phyloP scores from a whole-genome alignment of 2,888 invertebrate species.

The Apodemia duryi region DNA sequence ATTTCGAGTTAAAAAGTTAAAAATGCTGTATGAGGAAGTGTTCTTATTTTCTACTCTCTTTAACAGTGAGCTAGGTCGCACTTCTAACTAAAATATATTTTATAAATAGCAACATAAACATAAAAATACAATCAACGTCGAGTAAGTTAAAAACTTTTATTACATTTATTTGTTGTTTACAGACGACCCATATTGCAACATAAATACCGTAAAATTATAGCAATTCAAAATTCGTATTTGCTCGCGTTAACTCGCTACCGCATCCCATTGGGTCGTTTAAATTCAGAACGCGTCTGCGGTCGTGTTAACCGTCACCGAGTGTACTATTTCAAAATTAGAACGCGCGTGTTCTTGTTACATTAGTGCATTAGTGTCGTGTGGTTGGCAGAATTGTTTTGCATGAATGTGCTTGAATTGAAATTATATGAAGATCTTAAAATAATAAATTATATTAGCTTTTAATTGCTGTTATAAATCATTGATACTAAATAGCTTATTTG shows the following conservation, averaged over 20 bases:
- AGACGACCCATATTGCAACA: background rate
- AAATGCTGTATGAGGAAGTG: too few species aligned
- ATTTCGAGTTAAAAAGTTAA: too few species aligned
- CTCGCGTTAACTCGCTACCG: constrained; percentile 47
- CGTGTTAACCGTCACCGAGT: constrained; percentile 47
- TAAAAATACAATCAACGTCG: too few species aligned
- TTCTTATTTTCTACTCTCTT: too few species aligned
- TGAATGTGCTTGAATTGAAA: constrained; percentile 3
- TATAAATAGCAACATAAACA: too few species aligned
- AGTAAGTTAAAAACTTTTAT: background rate
- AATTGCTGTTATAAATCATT: too few species aligned
- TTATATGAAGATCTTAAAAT: background rate
- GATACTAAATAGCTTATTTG: too few species aligned
- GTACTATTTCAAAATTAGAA: constrained; percentile 48
- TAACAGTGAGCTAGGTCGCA: too few species aligned
- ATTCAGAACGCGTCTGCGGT: constrained; percentile 65
- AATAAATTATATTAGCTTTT: background rate
- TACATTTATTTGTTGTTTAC: background rate
- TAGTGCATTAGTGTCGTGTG: constrained; percentile 23
- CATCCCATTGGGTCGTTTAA: constrained; percentile 54
- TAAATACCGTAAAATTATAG: constrained; percentile 21
- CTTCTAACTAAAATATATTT: too few species aligned
- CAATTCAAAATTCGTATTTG: constrained; percentile 35
- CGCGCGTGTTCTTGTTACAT: constrained; percentile 25
- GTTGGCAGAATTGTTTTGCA: constrained; percentile 10